A percentile compares a stretch with the other conserved stretches of the same genome.
Conservation (phyloP, 2,113 vertebrate genomes). For the Delphinapterus leucas region DNA sequence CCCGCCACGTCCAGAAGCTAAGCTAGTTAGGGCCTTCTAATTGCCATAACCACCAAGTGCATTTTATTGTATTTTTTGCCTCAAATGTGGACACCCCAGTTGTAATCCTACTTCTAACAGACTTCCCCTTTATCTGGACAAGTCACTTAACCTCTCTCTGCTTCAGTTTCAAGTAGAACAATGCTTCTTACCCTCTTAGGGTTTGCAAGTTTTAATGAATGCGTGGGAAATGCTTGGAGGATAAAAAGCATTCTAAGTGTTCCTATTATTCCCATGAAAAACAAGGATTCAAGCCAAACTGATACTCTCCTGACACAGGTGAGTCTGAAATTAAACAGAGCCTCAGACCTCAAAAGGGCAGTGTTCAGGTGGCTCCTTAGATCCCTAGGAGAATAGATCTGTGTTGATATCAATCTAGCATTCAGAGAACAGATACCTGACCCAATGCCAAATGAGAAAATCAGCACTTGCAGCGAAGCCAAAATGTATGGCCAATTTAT, state of each 20-base stretch:
- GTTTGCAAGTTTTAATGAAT: slow-evolving; percentile 47
- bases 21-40: background rate
- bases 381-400: background rate
- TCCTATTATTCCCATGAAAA: slow-evolving; percentile 52
- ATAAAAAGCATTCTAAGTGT: slow-evolving; percentile 55
- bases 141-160: slow-evolving; percentile 48
- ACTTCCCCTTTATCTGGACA: background rate
- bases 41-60: background rate
- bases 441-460: slow-evolving; percentile 17
- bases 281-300: slow-evolving; percentile 47
- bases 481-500: background rate
- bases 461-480: background rate
- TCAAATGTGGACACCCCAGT: background rate
- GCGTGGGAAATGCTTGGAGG: slow-evolving; percentile 48
- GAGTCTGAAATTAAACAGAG: slow-evolving; percentile 48
- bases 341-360: background rate
- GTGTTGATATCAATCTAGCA: background rate
- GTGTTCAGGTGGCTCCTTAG: slow-evolving; percentile 17
- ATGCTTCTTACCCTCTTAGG: background rate
- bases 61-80: background rate
- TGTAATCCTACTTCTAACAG: slow-evolving; percentile 30
- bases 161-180: slow-evolving; percentile 54
- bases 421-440: slow-evolving; percentile 24
- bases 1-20: background rate
- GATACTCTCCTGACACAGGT: slow-evolving; percentile 43